Percentiles rank a stretch among this genome's conserved stretches.
Conservation (phyloP, 1,140 invertebrate genomes). For the Drosophila kanapiae region DNA sequence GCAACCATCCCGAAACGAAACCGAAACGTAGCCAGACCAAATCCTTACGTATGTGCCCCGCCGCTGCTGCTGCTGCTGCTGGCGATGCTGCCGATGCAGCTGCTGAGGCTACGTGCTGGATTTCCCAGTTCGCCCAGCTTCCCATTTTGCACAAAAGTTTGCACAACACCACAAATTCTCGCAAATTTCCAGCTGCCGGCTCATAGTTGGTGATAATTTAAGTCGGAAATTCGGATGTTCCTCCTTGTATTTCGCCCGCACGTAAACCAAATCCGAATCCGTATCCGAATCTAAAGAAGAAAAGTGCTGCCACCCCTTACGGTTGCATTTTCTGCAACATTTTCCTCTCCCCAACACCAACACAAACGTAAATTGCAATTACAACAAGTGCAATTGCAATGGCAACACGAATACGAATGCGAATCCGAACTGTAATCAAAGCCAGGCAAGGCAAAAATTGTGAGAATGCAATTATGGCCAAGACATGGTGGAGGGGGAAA, state of each 20-base stretch:
- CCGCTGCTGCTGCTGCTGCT: slow-evolving; percentile 64
- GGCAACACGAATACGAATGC: slow-evolving; percentile 29
- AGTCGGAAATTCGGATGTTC: slow-evolving; percentile 72
- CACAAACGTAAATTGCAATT: slow-evolving; percentile 72
- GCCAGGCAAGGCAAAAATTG: slow-evolving; percentile 60
- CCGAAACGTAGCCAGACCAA: slow-evolving; percentile 58
- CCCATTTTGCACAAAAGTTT: slow-evolving; percentile 61
- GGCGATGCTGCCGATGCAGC: too few relatives aligned
- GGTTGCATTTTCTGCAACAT: neutral
- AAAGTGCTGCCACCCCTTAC: slow-evolving; percentile 21
- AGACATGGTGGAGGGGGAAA: neutral
- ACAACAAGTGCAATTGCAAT: slow-evolving; percentile 71
- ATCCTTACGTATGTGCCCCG: slow-evolving; percentile 66
- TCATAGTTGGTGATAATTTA: slow-evolving; percentile 78
- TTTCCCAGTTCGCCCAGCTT: slow-evolving; percentile 12
- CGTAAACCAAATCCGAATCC: slow-evolving; percentile 65
- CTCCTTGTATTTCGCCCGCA: slow-evolving; percentile 25
- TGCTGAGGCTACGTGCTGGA: slow-evolving; percentile 71
- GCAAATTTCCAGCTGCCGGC: slow-evolving; percentile 69
- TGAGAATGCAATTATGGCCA: slow-evolving; percentile 77
- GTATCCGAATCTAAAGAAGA: slow-evolving; percentile 36
- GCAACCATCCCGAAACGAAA: slow-evolving; percentile 49
- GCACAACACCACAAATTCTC: slow-evolving; percentile 59
- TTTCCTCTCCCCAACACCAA: slow-evolving; percentile 13
- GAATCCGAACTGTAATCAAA: slow-evolving; percentile 68